Evolutionary conservation across 2,797 vertebrate genomes (phyloP).

Genomic region (Labroides dimidiatus): DNA sequence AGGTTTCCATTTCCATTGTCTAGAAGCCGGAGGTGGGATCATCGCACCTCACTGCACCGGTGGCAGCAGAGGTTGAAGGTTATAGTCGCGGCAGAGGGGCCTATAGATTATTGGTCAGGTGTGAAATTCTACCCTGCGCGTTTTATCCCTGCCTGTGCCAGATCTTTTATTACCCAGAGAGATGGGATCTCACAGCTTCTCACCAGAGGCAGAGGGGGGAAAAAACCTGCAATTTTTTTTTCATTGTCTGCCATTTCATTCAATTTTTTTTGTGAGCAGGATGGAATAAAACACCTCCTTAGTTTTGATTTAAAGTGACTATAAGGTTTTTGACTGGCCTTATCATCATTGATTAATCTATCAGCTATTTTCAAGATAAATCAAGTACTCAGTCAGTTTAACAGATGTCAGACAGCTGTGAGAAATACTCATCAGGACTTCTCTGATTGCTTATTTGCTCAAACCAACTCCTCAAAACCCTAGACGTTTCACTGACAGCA

Average conservation of each 20-base stretch:
- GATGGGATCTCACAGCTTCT: conserved; percentile 75
- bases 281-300: conserved; percentile 5
- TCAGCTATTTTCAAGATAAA: not conserved
- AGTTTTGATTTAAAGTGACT: conserved; percentile 24
- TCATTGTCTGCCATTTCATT: conserved; percentile 38
- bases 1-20: conserved; percentile 81
- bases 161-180: conserved; percentile 78
- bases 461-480: not conserved
- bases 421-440: not conserved
- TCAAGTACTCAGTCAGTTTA: not conserved
- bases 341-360: not conserved
- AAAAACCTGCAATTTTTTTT: conserved; percentile 70
- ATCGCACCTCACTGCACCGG: conserved; percentile 83
- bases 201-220: conserved; percentile 65
- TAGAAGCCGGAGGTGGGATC: conserved; percentile 79
- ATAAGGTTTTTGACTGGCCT: conserved; percentile 7
- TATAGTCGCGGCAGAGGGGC: conserved; percentile 73
- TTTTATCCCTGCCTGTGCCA: conserved; percentile 70
- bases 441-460: not conserved
- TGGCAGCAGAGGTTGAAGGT: conserved; percentile 83
- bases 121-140: conserved; percentile 82
- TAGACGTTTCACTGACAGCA: not conserved
- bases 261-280: conserved; percentile 25
- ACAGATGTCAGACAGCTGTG: not conserved
- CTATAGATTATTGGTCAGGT: conserved; percentile 83